Conservation (phyloP, 64 coral and sea anemone species). For the Montipora capricornis region DNA sequence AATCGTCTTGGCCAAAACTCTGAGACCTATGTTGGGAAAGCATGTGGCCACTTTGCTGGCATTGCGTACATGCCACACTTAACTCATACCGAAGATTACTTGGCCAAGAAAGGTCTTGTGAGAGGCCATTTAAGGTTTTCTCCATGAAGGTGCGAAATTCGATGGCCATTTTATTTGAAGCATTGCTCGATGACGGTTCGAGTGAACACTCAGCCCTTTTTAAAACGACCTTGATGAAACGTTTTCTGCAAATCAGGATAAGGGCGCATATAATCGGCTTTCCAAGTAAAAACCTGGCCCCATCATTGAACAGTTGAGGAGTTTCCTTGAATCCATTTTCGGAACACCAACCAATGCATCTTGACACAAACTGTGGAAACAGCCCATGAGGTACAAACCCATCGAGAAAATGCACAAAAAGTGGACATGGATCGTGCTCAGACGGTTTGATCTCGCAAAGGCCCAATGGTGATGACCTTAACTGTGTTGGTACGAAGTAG, state of each 20-base stretch:
- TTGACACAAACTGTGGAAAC: conserved; percentile 33
- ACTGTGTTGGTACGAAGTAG: conserved; percentile 65
- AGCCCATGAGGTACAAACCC: conserved; percentile 65
- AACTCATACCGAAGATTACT: not conserved
- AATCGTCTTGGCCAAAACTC: conserved; percentile 29
- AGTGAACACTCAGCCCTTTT: not conserved
- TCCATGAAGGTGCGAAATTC: conserved; percentile 24
- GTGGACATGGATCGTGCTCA: conserved; percentile 4
- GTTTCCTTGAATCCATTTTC: not conserved
- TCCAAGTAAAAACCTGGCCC: not conserved
- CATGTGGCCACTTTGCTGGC: not conserved
- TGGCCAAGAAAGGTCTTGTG: conserved; percentile 18
- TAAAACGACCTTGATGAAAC: conserved; percentile 20
- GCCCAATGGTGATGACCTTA: conserved; percentile 24
- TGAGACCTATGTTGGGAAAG: not conserved
- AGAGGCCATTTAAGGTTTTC: not conserved
- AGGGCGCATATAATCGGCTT: not conserved
- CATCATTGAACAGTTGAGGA: not conserved
- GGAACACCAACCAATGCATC: conserved; percentile 37
- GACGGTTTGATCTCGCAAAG: conserved; percentile 41
- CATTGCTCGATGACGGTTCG: not conserved
- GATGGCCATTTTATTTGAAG: not conserved
- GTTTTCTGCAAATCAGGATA: not conserved
- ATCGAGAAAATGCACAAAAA: conserved; percentile 42
- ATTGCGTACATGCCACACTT: conserved; percentile 23